Evolutionary conservation across 2,888 invertebrate genomes (phyloP).

Genomic region (Esperia sulphurella): DNA sequence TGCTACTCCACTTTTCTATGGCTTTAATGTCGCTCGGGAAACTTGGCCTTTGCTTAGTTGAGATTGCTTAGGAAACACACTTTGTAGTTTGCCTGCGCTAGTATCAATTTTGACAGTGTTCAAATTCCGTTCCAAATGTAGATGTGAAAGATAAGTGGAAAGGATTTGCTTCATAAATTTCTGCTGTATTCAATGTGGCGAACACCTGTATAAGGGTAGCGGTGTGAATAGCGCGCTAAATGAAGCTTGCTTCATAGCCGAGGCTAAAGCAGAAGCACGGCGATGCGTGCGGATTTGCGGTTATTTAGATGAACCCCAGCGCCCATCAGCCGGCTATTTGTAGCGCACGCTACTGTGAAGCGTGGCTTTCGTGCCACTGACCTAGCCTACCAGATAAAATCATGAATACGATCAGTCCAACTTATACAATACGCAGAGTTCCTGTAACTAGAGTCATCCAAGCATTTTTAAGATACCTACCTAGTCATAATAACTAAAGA

Average conservation of each 20-base stretch:
- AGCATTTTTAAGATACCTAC: too few relatives aligned
- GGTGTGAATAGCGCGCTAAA: neutral
- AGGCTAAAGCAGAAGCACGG: slow-evolving; percentile 11
- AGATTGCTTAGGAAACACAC: neutral
- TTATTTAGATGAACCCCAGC: slow-evolving; percentile 35
- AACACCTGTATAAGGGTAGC: too few relatives aligned
- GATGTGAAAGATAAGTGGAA: too few relatives aligned
- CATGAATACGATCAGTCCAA: neutral
- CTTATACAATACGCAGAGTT: neutral
- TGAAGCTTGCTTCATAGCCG: neutral
- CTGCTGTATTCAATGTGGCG: too few relatives aligned
- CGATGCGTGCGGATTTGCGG: slow-evolving; percentile 33
- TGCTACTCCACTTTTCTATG: slow-evolving; percentile 25
- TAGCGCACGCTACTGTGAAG: slow-evolving; percentile 30
- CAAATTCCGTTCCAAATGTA: too few relatives aligned
- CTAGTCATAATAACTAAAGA: too few relatives aligned
- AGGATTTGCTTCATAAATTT: too few relatives aligned
- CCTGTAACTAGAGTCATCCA: too few relatives aligned
- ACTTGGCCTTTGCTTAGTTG: neutral
- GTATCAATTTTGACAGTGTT: too few relatives aligned
- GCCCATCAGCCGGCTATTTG: slow-evolving; percentile 41
- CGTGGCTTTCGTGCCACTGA: slow-evolving; percentile 50
- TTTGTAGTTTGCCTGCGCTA: neutral
- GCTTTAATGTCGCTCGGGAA: slow-evolving; percentile 16
- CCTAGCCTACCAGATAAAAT: slow-evolving; percentile 43